Conservation (phyloP, 2,888 invertebrate species). For the Tyria jacobaeae region DNA sequence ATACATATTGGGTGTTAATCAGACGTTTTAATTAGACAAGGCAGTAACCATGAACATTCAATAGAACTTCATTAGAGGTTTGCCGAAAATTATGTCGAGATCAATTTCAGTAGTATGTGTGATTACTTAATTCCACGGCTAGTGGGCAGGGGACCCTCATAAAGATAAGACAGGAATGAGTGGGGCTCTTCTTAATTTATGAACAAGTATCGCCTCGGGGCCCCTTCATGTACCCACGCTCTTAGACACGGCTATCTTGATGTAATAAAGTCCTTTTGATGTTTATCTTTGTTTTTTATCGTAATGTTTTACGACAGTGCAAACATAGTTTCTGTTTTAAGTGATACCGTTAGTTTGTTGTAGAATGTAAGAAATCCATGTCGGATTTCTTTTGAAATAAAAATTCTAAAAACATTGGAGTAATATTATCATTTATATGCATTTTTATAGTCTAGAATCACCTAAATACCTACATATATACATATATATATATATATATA, state of each 20-base stretch:
- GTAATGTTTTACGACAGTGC: slow-evolving; percentile 27
- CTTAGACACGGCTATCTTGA: slow-evolving; percentile 55
- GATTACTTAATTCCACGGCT: slow-evolving; percentile 80
- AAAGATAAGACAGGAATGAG: slow-evolving; percentile 79
- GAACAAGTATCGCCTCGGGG: slow-evolving; percentile 68
- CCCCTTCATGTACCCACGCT: slow-evolving; percentile 51
- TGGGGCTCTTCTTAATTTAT: slow-evolving; percentile 76
- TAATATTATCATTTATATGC: neutral
- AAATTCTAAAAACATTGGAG: neutral
- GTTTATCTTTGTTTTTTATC: slow-evolving; percentile 59
- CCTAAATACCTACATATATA: neutral
- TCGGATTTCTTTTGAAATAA: neutral
- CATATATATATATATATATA: too few species aligned
- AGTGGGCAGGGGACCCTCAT: slow-evolving; percentile 77
- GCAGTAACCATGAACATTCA: neutral
- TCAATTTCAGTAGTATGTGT: slow-evolving; percentile 68
- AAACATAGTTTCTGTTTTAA: slow-evolving; percentile 34
- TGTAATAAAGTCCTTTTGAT: slow-evolving; percentile 61
- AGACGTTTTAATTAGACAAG: neutral
- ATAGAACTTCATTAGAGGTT: slow-evolving; percentile 22
- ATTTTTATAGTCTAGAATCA: neutral
- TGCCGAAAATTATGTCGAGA: slow-evolving; percentile 30
- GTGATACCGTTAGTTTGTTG: slow-evolving; percentile 15
- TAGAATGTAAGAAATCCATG: neutral
- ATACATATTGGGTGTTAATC: neutral